A percentile compares a stretch with the other conserved stretches of the same genome.
Conservation (phyloP, 2,113 vertebrate genomes). For the Chauna torquata region DNA sequence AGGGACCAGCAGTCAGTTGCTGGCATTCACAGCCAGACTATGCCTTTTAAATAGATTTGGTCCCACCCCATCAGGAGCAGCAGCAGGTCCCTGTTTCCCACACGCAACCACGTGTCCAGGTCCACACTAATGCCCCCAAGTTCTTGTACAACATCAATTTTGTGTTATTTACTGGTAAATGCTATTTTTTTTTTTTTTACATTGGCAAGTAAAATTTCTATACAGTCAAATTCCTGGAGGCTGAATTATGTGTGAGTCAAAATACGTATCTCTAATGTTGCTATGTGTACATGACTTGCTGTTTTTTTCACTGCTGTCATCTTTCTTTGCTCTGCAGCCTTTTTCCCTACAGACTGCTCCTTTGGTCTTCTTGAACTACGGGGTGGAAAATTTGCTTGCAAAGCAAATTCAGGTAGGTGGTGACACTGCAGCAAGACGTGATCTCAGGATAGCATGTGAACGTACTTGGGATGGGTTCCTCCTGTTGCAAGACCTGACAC, state of each 20-base stretch:
- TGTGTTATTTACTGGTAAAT: background rate
- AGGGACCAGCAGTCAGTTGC: background rate
- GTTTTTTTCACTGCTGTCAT: background rate
- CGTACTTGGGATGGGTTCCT: background rate
- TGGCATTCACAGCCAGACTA: background rate
- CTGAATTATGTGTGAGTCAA: slow-evolving; percentile 17
- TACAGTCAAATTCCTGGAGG: background rate
- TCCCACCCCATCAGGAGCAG: background rate
- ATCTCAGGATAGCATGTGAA: background rate
- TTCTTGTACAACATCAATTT: background rate
- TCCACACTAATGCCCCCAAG: background rate
- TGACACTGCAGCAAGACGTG: background rate
- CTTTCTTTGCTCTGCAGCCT: background rate
- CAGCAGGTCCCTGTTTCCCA: background rate
- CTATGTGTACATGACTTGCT: background rate
- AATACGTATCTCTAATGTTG: background rate
- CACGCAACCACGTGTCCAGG: background rate
- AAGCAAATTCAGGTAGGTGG: slow-evolving; percentile 4
- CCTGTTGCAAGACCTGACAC: background rate
- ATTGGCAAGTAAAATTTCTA: background rate
- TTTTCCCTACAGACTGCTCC: background rate
- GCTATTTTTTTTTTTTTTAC: background rate
- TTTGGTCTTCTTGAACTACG: background rate
- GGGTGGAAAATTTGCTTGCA: background rate
- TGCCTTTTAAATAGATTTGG: background rate